These are phyloP conservation scores for Xanthostigma xanthostigma DNA, from an alignment of 2,888 invertebrate genomes.

Conservation along the genomic window DNA sequence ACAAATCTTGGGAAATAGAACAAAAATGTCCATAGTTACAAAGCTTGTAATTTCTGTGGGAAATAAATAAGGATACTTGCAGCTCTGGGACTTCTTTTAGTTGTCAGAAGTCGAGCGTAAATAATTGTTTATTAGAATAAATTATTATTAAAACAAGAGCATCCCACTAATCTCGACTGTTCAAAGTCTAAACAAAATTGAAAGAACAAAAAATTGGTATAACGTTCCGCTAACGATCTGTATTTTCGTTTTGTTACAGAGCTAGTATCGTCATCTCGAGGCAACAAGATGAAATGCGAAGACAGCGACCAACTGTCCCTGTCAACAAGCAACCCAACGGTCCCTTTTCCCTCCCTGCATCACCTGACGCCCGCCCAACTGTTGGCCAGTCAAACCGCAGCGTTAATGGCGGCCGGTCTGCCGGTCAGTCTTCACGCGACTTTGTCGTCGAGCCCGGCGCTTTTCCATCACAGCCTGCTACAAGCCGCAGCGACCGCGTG, in stretches of 20 bases:
- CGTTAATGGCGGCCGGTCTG: conserved; percentile 36
- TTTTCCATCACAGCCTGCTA: conserved; percentile 47
- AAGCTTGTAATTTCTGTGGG: too few species aligned
- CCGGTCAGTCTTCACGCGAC: conserved; percentile 37
- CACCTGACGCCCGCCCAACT: conserved; percentile 33
- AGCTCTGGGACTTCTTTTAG: too few species aligned
- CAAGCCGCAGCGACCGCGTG: conserved; percentile 23
- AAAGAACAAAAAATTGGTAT: too few species aligned
- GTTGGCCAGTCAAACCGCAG: conserved; percentile 29
- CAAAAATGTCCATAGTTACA: too few species aligned
- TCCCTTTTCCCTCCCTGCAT: conserved; percentile 36
- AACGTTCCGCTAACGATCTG: too few species aligned
- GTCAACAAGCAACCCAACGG: conserved; percentile 36
- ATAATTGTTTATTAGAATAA: too few species aligned
- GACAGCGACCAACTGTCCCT: conserved; percentile 40
- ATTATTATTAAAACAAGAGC: too few species aligned
- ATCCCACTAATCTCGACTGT: too few species aligned
- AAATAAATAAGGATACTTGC: too few species aligned
- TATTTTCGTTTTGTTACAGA: neutral
- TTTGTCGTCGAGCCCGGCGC: conserved; percentile 38
- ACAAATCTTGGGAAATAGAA: neutral
- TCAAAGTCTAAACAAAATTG: too few species aligned
- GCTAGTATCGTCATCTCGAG: conserved; percentile 16
- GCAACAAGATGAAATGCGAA: conserved; percentile 31
- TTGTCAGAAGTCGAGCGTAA: too few species aligned